A percentile compares a stretch with the other conserved stretches of the same genome.
phyloP scores from a whole-genome alignment of 2,888 invertebrate species.

The Rhagophthalmus giganteus region DNA sequence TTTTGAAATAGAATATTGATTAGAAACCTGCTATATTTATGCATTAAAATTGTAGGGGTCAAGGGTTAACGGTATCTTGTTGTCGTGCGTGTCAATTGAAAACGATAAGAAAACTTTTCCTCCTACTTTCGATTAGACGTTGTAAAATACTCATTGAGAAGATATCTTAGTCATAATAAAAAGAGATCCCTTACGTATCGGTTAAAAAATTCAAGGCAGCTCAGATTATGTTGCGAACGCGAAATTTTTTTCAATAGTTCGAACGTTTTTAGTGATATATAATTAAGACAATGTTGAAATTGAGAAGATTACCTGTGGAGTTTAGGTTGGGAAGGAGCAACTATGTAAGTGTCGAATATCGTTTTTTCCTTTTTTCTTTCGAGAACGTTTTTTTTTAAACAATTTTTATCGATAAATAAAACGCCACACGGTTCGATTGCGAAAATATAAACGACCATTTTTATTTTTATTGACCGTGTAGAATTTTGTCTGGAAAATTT shows the following conservation, averaged over 20 bases:
- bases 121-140: slow-evolving; percentile 19
- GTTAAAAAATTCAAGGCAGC: no score
- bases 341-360: slow-evolving; percentile 7
- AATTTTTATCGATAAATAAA: no score
- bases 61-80: slow-evolving; percentile 20
- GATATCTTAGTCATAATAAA: slow-evolving; percentile 11
- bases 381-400: neutral
- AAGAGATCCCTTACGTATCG: slow-evolving; percentile 1
- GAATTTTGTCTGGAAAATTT: no score
- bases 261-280: no score
- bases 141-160: slow-evolving; percentile 9
- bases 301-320: slow-evolving; percentile 1
- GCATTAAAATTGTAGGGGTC: slow-evolving; percentile 9
- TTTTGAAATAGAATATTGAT: no score
- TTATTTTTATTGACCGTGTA: no score
- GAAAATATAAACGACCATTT: no score
- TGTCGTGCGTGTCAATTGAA: slow-evolving; percentile 14
- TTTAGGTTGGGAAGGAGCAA: neutral
- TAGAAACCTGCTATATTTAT: no score
- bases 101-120: slow-evolving; percentile 24
- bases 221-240: no score
- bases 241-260: slow-evolving; percentile 3
- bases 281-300: slow-evolving; percentile 10
- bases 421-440: no score
- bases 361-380: neutral